Evolutionary conservation across 30 jellyfish, hydroid and myxozoan species (phyloP), one percentile per base, ranked within the genome.

Genomic region (Mastigias papua): DNA sequence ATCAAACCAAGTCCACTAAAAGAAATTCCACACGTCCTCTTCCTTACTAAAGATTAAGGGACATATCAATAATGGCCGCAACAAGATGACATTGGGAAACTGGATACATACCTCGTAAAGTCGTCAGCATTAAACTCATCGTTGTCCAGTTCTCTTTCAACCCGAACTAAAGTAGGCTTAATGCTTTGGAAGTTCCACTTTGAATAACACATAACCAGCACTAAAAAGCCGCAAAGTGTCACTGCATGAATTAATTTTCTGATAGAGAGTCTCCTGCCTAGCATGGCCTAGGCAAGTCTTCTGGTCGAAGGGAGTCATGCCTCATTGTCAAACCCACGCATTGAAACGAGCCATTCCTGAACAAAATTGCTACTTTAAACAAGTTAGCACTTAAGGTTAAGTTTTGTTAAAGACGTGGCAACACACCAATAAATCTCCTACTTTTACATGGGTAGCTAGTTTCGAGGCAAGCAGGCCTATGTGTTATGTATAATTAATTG

Each of bases 191-290:
- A 65, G 26, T 48, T 49, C 91, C 74, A 51, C 71, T 58, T 73
- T 25, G 73, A 35, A 30, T 27, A 64, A 54, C 96, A 78, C 91
- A 78, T 77, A 29, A 79, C 86, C 49, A 88, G 35, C 66, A 76
- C n/a, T 48, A 71, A 42, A 29, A 78, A 37, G 49, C 58, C 35
- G 78, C 91, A 79, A 35, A 88, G 80, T 37, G 69, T n/a, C 27
- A 88, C 32, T 23, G 80, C 51, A 54, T 75, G 70, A 71, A 88
- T 34, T 33, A 88, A 51, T 63, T 82, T 78, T 69, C 82, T 88
- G 57, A 78, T 54, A 42, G 96, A 62, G 57, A 88, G 69, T 34
- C 88, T 88, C 70, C 96, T 86, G 96, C 96, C 96, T 88, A 88
- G 90, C 96, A 88, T 88, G 96, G 91, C 96, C 96, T 88, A 78